Base-by-base conservation (phyloP, 2,797 vertebrate genomes). In the Danio kyathit region DNA sequence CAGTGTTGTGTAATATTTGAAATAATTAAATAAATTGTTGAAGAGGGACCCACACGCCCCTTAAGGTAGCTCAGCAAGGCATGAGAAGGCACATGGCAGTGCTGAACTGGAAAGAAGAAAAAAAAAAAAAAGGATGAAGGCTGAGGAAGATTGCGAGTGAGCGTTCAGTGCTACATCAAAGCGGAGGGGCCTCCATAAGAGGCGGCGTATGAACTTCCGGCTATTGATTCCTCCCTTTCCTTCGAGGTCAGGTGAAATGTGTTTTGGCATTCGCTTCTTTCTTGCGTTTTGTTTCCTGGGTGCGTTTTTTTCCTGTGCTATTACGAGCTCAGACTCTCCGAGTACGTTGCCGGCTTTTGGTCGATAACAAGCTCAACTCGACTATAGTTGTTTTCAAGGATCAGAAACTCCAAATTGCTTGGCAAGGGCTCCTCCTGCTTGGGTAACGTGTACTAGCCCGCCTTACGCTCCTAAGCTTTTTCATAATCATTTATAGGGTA, bases 401-500 rank as follows among this genome's bases (percentile, higher is more conserved):
- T 72, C 65, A 77, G 21, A 82, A n/a, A 63, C 57, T 77, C 60
- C 19, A 72, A 72, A 72, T 73, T 73, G 67, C 49, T 67, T 71
- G 63, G 21, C 65, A 29, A 64, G 7, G 11, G 17, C 57, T 52
- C 61, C 9, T 72, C 29, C 90, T 89, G 89, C 88, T 89, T 90
- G 88, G 88, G 83, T 91, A 90, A 91, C 90, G 86, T 89, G 88
- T 83, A 38, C 84, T 84, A 44, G 61, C 84, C 84, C 80, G 81
- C 86, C 87, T 90, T 85, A 85, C 79, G 82, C 89, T 89, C 86
- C 89, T 11, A 91, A 91, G 92, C 87, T 89, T 89, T 89, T 92
- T 90, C 89, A 92, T 93, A 93, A 93, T 93, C 88, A 92, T 93
- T 92, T 93, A n/a, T 91, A 92, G 90, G 91, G 90, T 91, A 92